phyloP scores from a whole-genome alignment of 2,797 vertebrate genomes.

The Oreonectes daqikongensis region DNA sequence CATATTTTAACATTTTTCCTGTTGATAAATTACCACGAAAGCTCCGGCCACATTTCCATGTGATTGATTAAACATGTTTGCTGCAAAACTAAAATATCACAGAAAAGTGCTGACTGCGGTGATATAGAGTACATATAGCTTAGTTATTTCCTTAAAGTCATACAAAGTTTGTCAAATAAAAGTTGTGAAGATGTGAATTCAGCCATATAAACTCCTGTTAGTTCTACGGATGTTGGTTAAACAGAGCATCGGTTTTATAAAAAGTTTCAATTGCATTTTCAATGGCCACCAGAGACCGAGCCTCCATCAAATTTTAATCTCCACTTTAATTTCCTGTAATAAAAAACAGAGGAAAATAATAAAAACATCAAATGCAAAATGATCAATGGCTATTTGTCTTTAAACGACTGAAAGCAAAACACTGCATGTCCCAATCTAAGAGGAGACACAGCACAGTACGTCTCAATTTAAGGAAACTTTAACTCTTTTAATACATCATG shows the following conservation, averaged over 20 bases:
- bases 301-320: slow-evolving; percentile 26
- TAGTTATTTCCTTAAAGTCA: slow-evolving; percentile 75
- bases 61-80: slow-evolving; percentile 72
- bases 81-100: slow-evolving; percentile 69
- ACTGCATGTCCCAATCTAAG: slow-evolving; percentile 25
- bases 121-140: slow-evolving; percentile 74
- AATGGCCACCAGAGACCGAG: slow-evolving; percentile 18
- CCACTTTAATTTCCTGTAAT: slow-evolving; percentile 19
- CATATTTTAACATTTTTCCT: slow-evolving; percentile 64
- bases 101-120: slow-evolving; percentile 74
- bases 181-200: background rate
- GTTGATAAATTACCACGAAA: slow-evolving; percentile 71
- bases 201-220: background rate
- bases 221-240: slow-evolving; percentile 5
- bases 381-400: slow-evolving; percentile 49
- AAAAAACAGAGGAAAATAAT: slow-evolving; percentile 35
- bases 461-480: slow-evolving; percentile 54
- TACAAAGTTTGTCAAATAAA: slow-evolving; percentile 45
- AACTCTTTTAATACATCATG: slow-evolving; percentile 59
- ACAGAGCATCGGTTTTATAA: slow-evolving; percentile 10
- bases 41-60: slow-evolving; percentile 63
- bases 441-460: slow-evolving; percentile 3
- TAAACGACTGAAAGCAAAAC: slow-evolving; percentile 38
- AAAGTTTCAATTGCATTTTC: slow-evolving; percentile 23
- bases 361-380: slow-evolving; percentile 28